Base-by-base conservation (phyloP, 2,888 invertebrate species). In the Melanchra persicariae region DNA sequence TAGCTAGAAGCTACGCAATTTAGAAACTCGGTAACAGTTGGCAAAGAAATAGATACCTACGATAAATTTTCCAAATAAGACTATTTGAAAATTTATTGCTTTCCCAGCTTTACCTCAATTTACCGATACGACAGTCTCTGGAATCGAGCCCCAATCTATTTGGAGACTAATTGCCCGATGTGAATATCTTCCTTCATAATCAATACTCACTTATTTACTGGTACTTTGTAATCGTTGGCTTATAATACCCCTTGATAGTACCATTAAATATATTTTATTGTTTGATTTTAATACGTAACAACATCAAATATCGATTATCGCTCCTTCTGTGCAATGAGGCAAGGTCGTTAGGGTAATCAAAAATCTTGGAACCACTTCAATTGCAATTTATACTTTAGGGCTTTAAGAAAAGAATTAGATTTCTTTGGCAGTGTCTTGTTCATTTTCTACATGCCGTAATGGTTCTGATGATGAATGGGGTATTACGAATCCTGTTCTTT, bases 281-380 rank as follows among this genome's bases (percentile, higher is more conserved):
- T 83, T 75, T 62, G 52, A 69, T 77, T 73, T 76, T 75, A 80
- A 80, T 83, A 75, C 66, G 52, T 72, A 77, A 79, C 73, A 82
- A 85, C 87, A 88, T 90, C 85, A 87, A 88, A 88, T 89, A 89
- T 90, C 88, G 89, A 91, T 90, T 89, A 89, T 85, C 78, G 83
- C 74, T 85, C 81, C 80, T 87, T 87, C 84, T 82, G 74, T 87
- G 89, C 87, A 88, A 78, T 84, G 70, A 77, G 78, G 79, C 88
- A 89, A 90, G 89, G 90, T 89, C 88, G 86, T 87, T 87, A 82
- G 77, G 82, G 87, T 78, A 88, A 89, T 88, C 87, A 85, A 85
- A 84, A 77, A 78, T 62, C 68, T 73, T 68, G 62, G 49, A 52
- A 68, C 43, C 24, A 72, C 66, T 67, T 63, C 51, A 63, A 80